Conservation (phyloP, 2,113 vertebrate genomes). For the Trichechus manatus region DNA sequence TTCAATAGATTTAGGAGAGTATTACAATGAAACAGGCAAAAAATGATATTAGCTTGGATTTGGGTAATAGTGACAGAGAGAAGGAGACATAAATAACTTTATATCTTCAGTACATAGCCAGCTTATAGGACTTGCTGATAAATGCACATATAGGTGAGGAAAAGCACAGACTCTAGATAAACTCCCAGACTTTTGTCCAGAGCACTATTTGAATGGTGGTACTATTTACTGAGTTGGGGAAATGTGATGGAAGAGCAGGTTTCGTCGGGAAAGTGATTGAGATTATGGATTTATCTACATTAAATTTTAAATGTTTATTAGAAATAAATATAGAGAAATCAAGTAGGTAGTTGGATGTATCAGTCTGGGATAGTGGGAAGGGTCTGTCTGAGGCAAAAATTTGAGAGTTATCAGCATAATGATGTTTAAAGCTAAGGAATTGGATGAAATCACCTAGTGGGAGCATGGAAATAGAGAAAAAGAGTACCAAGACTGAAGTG, state of each 20-base stretch:
- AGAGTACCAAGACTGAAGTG: not conserved
- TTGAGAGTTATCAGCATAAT: not conserved
- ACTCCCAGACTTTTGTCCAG: not conserved
- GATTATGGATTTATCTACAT: not conserved
- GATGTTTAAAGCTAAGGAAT: not conserved
- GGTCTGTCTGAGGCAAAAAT: not conserved
- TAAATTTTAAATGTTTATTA: not conserved
- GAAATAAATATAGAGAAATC: not conserved
- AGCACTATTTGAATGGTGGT: not conserved
- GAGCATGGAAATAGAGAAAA: not conserved
- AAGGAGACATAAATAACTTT: not conserved
- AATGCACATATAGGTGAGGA: not conserved
- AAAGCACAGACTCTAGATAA: not conserved
- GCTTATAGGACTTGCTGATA: not conserved
- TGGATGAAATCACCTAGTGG: not conserved
- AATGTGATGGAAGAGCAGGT: not conserved
- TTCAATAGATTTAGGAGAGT: not conserved
- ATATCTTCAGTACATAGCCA: not conserved
- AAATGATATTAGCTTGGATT: not conserved
- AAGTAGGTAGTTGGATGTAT: not conserved
- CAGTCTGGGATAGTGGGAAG: not conserved
- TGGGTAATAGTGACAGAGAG: not conserved
- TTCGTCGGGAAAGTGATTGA: not conserved
- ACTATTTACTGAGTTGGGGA: not conserved
- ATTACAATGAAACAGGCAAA: no score